Evolutionary conservation across 1,140 invertebrate species (phyloP), one percentile per base, ranked within the genome.

Genomic region (Diorhabda carinulata): DNA sequence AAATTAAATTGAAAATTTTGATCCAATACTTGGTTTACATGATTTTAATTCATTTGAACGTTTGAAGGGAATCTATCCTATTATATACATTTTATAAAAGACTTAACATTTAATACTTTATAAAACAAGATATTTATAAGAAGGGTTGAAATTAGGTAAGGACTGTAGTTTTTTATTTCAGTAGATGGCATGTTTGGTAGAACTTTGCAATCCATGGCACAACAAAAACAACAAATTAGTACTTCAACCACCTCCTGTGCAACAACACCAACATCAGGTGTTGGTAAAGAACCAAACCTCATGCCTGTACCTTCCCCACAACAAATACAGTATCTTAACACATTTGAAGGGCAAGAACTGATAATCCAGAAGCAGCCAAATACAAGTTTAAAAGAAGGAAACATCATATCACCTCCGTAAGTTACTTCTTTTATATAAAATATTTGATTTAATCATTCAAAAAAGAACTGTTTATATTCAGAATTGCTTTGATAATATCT

Each of bases 361-460:
- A 97, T 95, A 65, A 98, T 97, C 83, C 95, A 97, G 80, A 97
- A 97, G 82, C 95, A 97, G 83, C 92, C 95, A 10, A 98, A 98
- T 81, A 94, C 92, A 43, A 92, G 91, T 79, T 82, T 95, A n/a
- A 92, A 82, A 74, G 80, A 82, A 69, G 76, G 80, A 64, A 82
- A 80, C 70, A 80, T 82, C 66, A 79, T 80, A 70, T 82, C 80
- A 70, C 79, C 80, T 42, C 78, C 80, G 80, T 82, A 77, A 79
- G 80, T 78, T 63, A 60, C 8, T 66, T 61, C 60, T 61, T 43
- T 40, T 10, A 9, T n/a, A 10, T 43, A 7, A 41, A 60, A 7
- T 60, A 40, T 25, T 25, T 25, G 0, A 25, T 25, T 25, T 25
- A 25, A 25, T 25, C 25, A 25, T 25, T 25, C 1, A 25, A 25